Percentiles rank a stretch among this genome's conserved stretches.
Conservation (phyloP, 2,888 invertebrate species). For the Norana najaformis region DNA sequence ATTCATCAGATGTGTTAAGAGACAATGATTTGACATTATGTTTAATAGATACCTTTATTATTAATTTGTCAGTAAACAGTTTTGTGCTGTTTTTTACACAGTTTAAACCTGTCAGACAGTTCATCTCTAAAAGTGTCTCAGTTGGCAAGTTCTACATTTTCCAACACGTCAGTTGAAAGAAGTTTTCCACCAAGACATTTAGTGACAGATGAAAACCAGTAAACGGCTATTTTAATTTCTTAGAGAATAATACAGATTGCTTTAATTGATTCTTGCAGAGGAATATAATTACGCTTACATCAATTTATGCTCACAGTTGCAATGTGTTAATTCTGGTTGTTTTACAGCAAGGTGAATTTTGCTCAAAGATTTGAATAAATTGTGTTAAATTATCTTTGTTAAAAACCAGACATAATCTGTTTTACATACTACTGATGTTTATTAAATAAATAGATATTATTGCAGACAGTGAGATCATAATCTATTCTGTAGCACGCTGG, state of each 20-base stretch:
- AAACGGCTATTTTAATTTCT: not conserved
- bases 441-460: too few species aligned
- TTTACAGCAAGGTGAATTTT: too few species aligned
- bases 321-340: too few species aligned
- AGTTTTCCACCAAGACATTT: not conserved
- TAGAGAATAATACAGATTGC: not conserved
- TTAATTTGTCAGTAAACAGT: not conserved
- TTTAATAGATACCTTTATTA: not conserved
- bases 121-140: slow-evolving; percentile 13
- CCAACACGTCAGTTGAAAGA: not conserved
- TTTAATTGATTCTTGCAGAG: not conserved
- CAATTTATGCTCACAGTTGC: too few species aligned
- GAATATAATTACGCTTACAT: not conserved
- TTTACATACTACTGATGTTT: too few species aligned
- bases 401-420: too few species aligned
- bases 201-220: not conserved
- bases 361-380: too few species aligned
- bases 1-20: too few species aligned
- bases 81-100: not conserved
- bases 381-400: too few species aligned
- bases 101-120: not conserved
- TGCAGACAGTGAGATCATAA: too few species aligned
- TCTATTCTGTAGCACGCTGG: too few species aligned
- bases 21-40: too few species aligned
- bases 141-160: not conserved